These are phyloP conservation scores for Ceratina australensis DNA, from an alignment of 1,140 invertebrate genomes.

Conservation along the genomic window DNA sequence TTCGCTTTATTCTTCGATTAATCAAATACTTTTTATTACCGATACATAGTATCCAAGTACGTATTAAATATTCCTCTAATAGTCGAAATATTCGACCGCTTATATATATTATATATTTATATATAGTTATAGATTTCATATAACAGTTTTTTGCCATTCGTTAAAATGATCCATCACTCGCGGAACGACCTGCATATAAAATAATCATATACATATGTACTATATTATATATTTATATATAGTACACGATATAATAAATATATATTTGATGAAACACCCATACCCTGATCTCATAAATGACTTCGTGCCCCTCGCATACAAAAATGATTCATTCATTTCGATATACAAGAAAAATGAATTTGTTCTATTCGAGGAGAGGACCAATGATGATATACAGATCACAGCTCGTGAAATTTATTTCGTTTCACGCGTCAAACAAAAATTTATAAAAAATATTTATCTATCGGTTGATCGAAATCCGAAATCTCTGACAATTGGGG, in stretches of 20 bases:
- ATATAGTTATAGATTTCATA: not conserved
- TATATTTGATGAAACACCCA: conserved; percentile 5
- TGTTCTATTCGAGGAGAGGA: too few relatives aligned
- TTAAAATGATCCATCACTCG: conserved; percentile 9
- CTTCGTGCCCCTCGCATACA: too few relatives aligned
- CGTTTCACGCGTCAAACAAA: too few relatives aligned
- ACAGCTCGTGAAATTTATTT: too few relatives aligned
- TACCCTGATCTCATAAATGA: too few relatives aligned
- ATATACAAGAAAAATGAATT: too few relatives aligned
- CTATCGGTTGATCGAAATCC: too few relatives aligned
- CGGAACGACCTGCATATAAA: conserved; percentile 24
- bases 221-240: conserved; percentile 41
- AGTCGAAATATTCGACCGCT: not conserved
- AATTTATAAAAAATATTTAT: not conserved
- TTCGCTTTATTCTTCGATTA: not conserved
- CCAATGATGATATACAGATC: too few relatives aligned
- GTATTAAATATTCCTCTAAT: not conserved
- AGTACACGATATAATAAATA: conserved; percentile 40
- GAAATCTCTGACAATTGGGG: not conserved
- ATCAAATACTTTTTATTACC: not conserved
- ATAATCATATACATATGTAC: conserved; percentile 26
- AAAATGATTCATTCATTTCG: too few relatives aligned
- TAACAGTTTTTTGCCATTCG: not conserved
- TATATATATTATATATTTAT: not conserved
- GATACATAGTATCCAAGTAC: not conserved